These are phyloP conservation scores for Ageneiosus marmoratus DNA, from an alignment of 2,113 vertebrate genomes.

Conservation along the genomic window DNA sequence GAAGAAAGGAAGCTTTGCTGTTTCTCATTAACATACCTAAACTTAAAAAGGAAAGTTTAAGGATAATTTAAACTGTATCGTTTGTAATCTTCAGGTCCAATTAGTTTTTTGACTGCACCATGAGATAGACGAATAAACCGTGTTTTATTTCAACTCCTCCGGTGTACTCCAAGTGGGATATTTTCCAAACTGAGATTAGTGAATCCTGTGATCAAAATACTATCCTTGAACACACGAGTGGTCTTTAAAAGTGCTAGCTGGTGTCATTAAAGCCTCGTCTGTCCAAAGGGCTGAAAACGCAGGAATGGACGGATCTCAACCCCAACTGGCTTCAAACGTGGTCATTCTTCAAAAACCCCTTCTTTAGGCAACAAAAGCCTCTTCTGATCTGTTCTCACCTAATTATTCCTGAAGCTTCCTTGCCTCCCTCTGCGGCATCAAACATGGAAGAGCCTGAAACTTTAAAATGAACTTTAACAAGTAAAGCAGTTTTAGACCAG, in stretches of 20 bases:
- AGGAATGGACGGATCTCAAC: constrained; percentile 30
- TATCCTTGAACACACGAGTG: constrained; percentile 27
- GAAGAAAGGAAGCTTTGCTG: not conserved
- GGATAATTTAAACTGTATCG: not conserved
- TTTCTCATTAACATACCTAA: not conserved
- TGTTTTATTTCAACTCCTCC: not conserved
- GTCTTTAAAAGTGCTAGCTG: constrained; percentile 25
- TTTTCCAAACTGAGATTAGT: constrained; percentile 23
- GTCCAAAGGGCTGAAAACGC: constrained; percentile 24
- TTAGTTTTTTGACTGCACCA: not conserved
- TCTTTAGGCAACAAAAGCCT: constrained; percentile 28
- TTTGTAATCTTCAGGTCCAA: not conserved
- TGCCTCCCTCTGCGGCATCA: constrained; percentile 30
- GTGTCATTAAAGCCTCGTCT: constrained; percentile 31
- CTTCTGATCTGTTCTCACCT: constrained; percentile 20
- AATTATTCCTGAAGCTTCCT: constrained; percentile 25
- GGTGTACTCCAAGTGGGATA: not conserved
- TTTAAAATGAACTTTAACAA: constrained; percentile 3
- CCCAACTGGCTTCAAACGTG: constrained; percentile 27
- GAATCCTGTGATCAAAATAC: constrained; percentile 34
- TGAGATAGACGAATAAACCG: not conserved
- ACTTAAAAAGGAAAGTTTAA: not conserved
- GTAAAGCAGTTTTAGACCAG: not conserved
- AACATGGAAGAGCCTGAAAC: constrained; percentile 19
- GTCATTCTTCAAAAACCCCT: constrained; percentile 20